phyloP scores from a whole-genome alignment of 2,797 vertebrate species.

The Danio jaintianensis region DNA sequence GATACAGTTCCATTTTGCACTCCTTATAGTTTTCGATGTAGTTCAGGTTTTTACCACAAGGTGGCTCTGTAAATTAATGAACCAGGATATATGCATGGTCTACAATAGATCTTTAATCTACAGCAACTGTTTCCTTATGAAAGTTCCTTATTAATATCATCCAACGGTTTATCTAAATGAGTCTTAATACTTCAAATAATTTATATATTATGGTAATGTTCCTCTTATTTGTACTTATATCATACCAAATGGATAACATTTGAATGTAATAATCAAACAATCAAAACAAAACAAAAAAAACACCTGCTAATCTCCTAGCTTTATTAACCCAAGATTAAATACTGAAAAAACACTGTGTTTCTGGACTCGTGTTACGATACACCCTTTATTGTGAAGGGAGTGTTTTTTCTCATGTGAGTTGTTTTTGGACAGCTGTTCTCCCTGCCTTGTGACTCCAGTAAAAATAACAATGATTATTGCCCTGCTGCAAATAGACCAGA shows the following conservation, averaged over 20 bases:
- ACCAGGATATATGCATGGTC: background rate
- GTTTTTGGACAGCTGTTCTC: constrained; percentile 44
- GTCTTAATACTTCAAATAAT: background rate
- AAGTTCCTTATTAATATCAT: background rate
- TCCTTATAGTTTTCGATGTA: background rate
- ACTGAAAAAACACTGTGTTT: background rate
- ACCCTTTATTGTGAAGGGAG: constrained; percentile 6
- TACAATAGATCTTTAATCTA: background rate
- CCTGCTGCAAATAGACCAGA: constrained; percentile 5
- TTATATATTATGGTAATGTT: background rate
- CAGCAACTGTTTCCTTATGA: too few relatives aligned
- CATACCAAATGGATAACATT: background rate
- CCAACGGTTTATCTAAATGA: background rate
- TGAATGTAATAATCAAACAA: background rate
- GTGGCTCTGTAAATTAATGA: constrained; percentile 10
- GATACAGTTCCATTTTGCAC: background rate
- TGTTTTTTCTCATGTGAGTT: constrained; percentile 32
- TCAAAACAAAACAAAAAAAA: too few relatives aligned
- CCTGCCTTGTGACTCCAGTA: constrained; percentile 45
- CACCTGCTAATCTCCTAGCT: background rate
- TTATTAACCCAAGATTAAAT: background rate
- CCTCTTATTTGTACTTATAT: background rate
- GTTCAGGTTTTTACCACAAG: constrained; percentile 11
- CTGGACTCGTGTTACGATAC: background rate
- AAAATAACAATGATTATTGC: constrained; percentile 48